Evolutionary conservation across 30 jellyfish, hydroid and myxozoan genomes (phyloP).

Genomic region (Hydractinia symbiolongicarpus): DNA sequence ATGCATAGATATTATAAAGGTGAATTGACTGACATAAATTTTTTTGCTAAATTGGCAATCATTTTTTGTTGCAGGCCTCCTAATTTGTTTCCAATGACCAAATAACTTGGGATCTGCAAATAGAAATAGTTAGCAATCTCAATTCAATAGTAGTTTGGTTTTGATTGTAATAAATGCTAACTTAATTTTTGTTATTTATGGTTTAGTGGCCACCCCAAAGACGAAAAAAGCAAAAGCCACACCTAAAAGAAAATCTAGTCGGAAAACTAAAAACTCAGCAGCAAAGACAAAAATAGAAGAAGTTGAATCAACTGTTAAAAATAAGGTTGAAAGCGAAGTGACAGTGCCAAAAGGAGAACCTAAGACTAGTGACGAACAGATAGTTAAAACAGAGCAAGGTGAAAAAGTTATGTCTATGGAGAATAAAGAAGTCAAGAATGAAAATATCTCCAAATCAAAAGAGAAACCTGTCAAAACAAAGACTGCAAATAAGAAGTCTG

Average conservation of each 20-base stretch:
- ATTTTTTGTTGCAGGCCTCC: no score
- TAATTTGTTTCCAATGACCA: no score
- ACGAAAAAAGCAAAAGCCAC: not conserved
- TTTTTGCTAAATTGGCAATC: no score
- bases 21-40: no score
- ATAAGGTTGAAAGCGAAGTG: not conserved
- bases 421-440: constrained; percentile 31
- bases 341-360: not conserved
- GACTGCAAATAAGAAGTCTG: constrained; percentile 21
- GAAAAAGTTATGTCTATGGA: constrained; percentile 27
- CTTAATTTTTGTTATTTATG: no score
- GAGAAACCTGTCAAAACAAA: constrained; percentile 5
- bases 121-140: no score
- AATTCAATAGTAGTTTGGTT: no score
- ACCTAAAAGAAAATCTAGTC: not conserved
- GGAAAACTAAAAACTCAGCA: not conserved
- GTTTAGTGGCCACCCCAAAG: not conserved
- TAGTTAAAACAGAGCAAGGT: constrained; percentile 17
- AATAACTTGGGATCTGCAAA: no score
- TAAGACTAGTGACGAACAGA: not conserved
- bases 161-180: no score
- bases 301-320: not conserved
- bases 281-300: not conserved
- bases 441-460: constrained; percentile 18
- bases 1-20: no score